phyloP scores from a whole-genome alignment of 2,113 vertebrate genomes.

The Terrapene triunguis region DNA sequence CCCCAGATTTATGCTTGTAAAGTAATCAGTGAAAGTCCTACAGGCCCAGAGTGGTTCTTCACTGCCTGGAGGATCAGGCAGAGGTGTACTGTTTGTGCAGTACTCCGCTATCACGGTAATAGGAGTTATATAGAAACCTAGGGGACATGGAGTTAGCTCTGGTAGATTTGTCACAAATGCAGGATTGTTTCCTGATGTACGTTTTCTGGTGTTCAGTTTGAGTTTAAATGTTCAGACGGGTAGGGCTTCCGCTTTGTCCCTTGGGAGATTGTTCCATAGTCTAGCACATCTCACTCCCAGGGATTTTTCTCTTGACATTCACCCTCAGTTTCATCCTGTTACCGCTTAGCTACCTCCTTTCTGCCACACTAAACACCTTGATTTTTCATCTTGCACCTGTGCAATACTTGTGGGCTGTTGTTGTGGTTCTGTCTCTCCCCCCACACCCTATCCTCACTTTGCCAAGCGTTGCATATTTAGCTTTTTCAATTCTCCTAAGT shows the following conservation, averaged over 20 bases:
- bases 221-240: background rate
- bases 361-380: background rate
- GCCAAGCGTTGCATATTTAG: background rate
- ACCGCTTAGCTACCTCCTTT: background rate
- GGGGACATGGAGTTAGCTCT: background rate
- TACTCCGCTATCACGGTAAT: background rate
- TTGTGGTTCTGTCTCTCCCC: background rate
- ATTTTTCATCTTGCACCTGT: background rate
- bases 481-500: background rate
- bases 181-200: background rate
- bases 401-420: background rate
- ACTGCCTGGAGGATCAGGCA: background rate
- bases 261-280: background rate
- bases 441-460: background rate
- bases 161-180: background rate
- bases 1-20: background rate
- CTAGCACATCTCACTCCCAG: background rate
- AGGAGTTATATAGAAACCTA: background rate
- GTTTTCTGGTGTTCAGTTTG: background rate
- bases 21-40: background rate
- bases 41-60: accelerated
- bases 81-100: background rate
- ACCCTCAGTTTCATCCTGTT: background rate
- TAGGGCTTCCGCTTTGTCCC: background rate
- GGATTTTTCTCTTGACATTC: background rate